These are phyloP conservation scores for Crax fasciolata DNA, from an alignment of 2,797 vertebrate genomes.

Conservation along the genomic window DNA sequence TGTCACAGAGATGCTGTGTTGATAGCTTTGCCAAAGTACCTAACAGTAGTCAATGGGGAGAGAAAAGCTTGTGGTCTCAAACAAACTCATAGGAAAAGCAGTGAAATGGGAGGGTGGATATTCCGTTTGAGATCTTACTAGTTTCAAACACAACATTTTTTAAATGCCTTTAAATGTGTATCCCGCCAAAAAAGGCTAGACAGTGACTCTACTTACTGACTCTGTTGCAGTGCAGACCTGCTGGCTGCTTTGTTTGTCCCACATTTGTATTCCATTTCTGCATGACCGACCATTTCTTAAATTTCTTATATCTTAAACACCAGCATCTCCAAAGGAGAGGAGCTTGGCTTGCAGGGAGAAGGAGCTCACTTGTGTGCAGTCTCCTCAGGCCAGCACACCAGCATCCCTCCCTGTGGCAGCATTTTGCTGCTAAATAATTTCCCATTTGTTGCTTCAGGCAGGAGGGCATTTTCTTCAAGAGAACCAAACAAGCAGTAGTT, in stretches of 20 bases:
- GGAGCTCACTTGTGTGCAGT: neutral
- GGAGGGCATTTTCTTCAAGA: neutral
- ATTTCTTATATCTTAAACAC: neutral
- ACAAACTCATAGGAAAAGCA: neutral
- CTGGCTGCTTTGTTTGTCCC: neutral
- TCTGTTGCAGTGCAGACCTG: neutral
- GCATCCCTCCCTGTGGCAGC: neutral
- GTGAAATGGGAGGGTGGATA: neutral
- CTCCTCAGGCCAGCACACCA: neutral
- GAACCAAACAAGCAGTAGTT: neutral
- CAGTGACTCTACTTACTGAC: neutral
- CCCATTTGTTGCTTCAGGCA: neutral
- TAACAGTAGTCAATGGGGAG: neutral
- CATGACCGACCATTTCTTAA: neutral
- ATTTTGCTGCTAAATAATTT: conserved; percentile 21
- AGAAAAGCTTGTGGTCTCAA: conserved; percentile 11
- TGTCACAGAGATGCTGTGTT: neutral
- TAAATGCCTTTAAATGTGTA: neutral
- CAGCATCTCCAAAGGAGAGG: neutral
- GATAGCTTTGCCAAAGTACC: neutral
- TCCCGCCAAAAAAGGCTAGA: neutral
- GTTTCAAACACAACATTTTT: neutral
- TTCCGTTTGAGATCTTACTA: neutral
- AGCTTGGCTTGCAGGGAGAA: neutral
- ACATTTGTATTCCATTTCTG: neutral